Evolutionary conservation across 2,888 invertebrate species (phyloP).

Genomic region (Torymus tubicola): DNA sequence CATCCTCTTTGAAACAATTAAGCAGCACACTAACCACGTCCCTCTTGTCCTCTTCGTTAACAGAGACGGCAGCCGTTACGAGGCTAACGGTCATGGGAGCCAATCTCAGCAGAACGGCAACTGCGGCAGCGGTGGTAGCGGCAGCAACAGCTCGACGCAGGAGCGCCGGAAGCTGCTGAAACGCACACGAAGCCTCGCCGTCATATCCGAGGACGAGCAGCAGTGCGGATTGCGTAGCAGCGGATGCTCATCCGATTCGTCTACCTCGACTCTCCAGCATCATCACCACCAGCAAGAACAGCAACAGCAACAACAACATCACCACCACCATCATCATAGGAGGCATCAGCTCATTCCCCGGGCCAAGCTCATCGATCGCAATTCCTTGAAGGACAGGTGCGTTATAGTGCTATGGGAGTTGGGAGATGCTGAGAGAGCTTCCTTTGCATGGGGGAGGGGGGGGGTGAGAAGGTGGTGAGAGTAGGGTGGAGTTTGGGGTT

Average conservation of each 20-base stretch:
- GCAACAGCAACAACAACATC: too few species aligned
- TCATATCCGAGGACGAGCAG: conserved; percentile 88
- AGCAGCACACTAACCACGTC: neutral
- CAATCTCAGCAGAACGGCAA: conserved; percentile 4
- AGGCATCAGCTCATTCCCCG: conserved; percentile 88
- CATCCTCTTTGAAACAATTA: neutral
- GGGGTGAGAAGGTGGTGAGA: too few species aligned
- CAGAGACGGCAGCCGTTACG: conserved; percentile 69
- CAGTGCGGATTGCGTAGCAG: neutral
- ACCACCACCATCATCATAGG: conserved; percentile 60
- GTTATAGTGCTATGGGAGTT: conserved; percentile 24
- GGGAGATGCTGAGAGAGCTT: too few species aligned
- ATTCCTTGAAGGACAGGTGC: conserved; percentile 86
- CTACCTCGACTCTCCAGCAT: conserved; percentile 22
- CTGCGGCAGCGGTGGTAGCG: too few species aligned
- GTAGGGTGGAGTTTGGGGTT: too few species aligned
- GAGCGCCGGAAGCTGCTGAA: conserved; percentile 78
- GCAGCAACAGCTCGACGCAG: conserved; percentile 62
- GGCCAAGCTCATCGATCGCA: conserved; percentile 87
- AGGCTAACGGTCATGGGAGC: conserved; percentile 60
- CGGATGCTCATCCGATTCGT: conserved; percentile 30
- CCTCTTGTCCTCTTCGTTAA: neutral
- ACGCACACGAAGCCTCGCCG: conserved; percentile 85
- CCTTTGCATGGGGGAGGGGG: too few species aligned
- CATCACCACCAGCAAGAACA: too few species aligned